These are phyloP conservation scores for Drosophila atripex DNA, from an alignment of 2,888 invertebrate genomes.

Conservation along the genomic window DNA sequence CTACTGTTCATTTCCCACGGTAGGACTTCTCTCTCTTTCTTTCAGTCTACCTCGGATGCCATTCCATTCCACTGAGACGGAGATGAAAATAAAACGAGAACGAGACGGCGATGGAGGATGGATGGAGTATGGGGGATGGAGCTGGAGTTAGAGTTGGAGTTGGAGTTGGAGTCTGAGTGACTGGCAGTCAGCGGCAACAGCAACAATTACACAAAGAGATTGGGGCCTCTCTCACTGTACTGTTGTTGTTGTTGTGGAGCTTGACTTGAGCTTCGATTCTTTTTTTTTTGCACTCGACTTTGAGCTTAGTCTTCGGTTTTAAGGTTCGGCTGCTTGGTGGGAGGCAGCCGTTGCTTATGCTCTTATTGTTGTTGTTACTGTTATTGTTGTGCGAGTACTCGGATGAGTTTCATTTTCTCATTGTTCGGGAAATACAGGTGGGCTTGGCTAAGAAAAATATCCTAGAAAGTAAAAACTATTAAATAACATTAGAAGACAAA, in stretches of 20 bases:
- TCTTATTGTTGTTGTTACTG: conserved; percentile 19
- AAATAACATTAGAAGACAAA: too few relatives aligned
- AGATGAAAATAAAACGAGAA: conserved; percentile 11
- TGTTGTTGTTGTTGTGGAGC: conserved; percentile 10
- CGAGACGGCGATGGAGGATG: conserved; percentile 9
- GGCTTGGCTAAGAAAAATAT: not conserved
- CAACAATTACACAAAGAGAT: conserved; percentile 5
- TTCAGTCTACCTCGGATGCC: conserved; percentile 58
- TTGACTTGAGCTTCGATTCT: conserved; percentile 41
- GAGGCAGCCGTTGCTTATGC: conserved; percentile 34
- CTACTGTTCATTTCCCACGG: conserved; percentile 84
- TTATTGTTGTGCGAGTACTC: conserved; percentile 61
- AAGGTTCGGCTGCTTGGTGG: conserved; percentile 16
- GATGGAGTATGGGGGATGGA: not conserved
- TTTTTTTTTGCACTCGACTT: conserved; percentile 7
- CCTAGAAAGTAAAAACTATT: conserved; percentile 13
- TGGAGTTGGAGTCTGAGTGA: conserved; percentile 22
- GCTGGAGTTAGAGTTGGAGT: conserved; percentile 3
- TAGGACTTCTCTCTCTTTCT: conserved; percentile 59
- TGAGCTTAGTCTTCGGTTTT: conserved; percentile 37
- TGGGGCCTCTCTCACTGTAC: conserved; percentile 32
- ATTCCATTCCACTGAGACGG: conserved; percentile 71
- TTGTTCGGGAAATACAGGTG: conserved; percentile 56
- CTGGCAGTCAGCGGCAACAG: conserved; percentile 27
- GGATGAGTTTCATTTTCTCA: conserved; percentile 76